Conservation (phyloP, 2,888 invertebrate genomes). For the Coelinius sp. region DNA sequence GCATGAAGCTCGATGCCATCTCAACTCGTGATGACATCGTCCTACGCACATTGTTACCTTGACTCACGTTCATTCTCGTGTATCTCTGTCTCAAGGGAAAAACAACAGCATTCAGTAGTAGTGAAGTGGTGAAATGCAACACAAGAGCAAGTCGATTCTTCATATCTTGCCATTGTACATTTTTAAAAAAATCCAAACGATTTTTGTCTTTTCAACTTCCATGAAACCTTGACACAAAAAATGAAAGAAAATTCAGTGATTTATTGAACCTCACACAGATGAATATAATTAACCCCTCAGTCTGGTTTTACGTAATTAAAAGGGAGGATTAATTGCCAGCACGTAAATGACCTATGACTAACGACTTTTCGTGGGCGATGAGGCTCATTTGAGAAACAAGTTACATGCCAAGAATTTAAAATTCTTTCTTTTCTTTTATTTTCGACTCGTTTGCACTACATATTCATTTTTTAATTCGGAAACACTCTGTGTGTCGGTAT, state of each 20-base stretch:
- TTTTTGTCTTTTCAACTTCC: not conserved
- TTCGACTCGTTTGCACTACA: not conserved
- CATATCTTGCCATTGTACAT: no score
- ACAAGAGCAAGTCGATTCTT: no score
- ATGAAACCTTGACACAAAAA: not conserved
- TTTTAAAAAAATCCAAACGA: no score
- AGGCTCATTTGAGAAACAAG: slow-evolving; percentile 19
- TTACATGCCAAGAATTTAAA: slow-evolving; percentile 15
- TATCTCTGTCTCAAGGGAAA: not conserved
- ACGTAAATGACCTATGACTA: slow-evolving; percentile 19
- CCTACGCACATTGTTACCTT: slow-evolving; percentile 11
- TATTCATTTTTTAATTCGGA: slow-evolving; percentile 11
- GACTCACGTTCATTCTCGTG: not conserved
- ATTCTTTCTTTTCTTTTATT: not conserved
- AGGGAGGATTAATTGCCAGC: slow-evolving; percentile 19
- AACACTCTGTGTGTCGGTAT: slow-evolving; percentile 9
- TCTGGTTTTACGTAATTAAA: slow-evolving; percentile 17
- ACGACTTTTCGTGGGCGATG: slow-evolving; percentile 22
- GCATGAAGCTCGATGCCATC: no score
- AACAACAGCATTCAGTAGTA: no score
- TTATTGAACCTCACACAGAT: not conserved
- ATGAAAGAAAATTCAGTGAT: not conserved
- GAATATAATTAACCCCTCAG: slow-evolving; percentile 15
- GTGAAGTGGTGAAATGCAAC: no score
- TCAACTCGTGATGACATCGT: slow-evolving; percentile 6